phyloP scores from a whole-genome alignment of 2,797 vertebrate species.

The Clarias pachynema region DNA sequence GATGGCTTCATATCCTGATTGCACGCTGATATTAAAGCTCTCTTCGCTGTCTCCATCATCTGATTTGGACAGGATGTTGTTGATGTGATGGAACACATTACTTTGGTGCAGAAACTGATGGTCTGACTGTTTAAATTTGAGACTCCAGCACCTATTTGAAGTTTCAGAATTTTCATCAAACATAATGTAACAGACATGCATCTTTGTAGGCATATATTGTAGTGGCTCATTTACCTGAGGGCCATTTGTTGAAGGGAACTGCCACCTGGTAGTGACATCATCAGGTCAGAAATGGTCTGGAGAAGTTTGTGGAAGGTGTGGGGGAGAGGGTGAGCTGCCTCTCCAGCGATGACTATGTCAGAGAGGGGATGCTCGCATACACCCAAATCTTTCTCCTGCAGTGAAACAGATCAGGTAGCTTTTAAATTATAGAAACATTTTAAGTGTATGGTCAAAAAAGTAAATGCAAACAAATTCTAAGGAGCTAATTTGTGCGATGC shows the following conservation, averaged over 20 bases:
- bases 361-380: slow-evolving; percentile 98
- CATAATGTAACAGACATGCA: neutral
- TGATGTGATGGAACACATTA: slow-evolving; percentile 99
- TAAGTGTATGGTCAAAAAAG: neutral
- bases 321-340: slow-evolving; percentile 95
- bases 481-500: neutral
- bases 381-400: slow-evolving; percentile 92
- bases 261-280: slow-evolving; percentile 98
- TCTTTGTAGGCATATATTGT: neutral
- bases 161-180: neutral
- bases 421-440: neutral
- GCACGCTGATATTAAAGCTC: slow-evolving; percentile 97
- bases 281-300: slow-evolving; percentile 98
- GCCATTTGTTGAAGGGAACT: slow-evolving; percentile 99
- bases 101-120: slow-evolving; percentile 99
- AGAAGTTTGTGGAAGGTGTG: slow-evolving; percentile 98
- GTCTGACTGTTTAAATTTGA: slow-evolving; percentile 99
- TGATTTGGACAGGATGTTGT: slow-evolving; percentile 98
- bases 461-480: neutral
- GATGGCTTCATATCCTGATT: slow-evolving; percentile 96
- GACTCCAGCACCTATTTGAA: slow-evolving; percentile 92
- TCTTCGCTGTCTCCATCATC: slow-evolving; percentile 99
- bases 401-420: neutral
- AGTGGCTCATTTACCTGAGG: slow-evolving; percentile 79
- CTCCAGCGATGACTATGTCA: slow-evolving; percentile 96